These are phyloP conservation scores for Archips crataeganus DNA, from an alignment of 2,888 invertebrate genomes.

Conservation along the genomic window DNA sequence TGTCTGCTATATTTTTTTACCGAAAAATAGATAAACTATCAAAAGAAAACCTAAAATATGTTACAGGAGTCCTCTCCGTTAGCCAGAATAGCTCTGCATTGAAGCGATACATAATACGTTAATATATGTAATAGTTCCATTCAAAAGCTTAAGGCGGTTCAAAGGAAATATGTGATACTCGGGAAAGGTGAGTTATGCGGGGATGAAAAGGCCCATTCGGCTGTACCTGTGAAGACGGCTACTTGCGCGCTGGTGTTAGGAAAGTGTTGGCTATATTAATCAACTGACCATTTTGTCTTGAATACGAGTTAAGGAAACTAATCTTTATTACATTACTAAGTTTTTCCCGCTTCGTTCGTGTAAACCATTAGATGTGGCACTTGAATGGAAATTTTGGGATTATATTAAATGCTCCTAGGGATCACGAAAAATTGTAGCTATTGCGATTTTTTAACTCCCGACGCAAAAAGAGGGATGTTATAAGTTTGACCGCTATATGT, in stretches of 20 bases:
- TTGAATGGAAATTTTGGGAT: no score
- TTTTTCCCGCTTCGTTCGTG: no score
- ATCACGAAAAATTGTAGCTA: no score
- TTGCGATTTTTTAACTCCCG: no score
- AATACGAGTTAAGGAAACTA: no score
- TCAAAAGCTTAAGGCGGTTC: not conserved
- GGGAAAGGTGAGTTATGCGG: not conserved
- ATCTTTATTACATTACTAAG: no score
- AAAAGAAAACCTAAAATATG: not conserved
- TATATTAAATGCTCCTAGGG: no score
- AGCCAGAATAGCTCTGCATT: not conserved
- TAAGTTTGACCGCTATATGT: no score
- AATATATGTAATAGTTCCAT: slow-evolving; percentile 10
- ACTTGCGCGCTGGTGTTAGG: not conserved
- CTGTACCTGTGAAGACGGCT: not conserved
- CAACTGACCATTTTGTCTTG: no score
- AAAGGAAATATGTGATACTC: slow-evolving; percentile 14
- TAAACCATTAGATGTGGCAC: no score
- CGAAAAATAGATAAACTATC: not conserved
- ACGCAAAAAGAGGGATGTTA: no score
- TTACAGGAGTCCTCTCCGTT: not conserved
- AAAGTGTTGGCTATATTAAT: not conserved
- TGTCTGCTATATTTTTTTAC: no score
- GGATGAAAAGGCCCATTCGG: not conserved
- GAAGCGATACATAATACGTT: not conserved